These are phyloP conservation scores for Lasioglossum vierecki DNA, from an alignment of 2,888 invertebrate genomes.

Conservation along the genomic window DNA sequence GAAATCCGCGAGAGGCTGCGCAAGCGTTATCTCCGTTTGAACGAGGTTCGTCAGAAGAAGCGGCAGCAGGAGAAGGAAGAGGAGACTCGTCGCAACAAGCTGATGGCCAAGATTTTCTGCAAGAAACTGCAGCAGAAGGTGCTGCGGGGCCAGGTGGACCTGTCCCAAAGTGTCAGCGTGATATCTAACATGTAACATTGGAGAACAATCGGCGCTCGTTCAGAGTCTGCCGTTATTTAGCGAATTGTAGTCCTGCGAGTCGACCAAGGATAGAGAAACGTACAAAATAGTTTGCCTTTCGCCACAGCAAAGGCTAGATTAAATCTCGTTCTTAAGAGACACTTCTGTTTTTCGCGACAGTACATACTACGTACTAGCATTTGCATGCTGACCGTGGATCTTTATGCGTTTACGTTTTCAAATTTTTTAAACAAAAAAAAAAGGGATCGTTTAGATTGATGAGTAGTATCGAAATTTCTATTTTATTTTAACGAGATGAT, in stretches of 20 bases:
- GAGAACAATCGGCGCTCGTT: slow-evolving; percentile 6
- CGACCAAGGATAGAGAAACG: slow-evolving; percentile 32
- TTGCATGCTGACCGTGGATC: not conserved
- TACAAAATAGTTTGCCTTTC: slow-evolving; percentile 45
- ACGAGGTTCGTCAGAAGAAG: slow-evolving; percentile 88
- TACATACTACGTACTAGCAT: slow-evolving; percentile 37
- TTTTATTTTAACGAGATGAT: not conserved
- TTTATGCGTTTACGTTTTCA: not conserved
- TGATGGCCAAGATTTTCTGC: slow-evolving; percentile 91
- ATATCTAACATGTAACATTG: slow-evolving; percentile 83
- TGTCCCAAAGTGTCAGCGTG: slow-evolving; percentile 87
- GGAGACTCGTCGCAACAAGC: slow-evolving; percentile 87
- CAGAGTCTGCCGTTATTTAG: slow-evolving; percentile 27
- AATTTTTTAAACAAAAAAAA: not conserved
- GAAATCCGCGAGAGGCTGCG: slow-evolving; percentile 87
- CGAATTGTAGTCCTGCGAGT: slow-evolving; percentile 5
- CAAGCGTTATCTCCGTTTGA: slow-evolving; percentile 88
- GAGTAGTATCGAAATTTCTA: not conserved
- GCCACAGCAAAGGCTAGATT: slow-evolving; percentile 1
- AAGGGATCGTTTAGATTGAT: not conserved
- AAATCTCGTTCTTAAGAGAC: slow-evolving; percentile 23
- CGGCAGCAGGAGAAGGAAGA: slow-evolving; percentile 86
- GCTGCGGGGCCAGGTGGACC: slow-evolving; percentile 87
- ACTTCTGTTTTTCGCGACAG: slow-evolving; percentile 19
- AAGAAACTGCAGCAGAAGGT: slow-evolving; percentile 90